phyloP scores from a whole-genome alignment of 2,113 vertebrate genomes.

The Ploceus nigricollis region DNA sequence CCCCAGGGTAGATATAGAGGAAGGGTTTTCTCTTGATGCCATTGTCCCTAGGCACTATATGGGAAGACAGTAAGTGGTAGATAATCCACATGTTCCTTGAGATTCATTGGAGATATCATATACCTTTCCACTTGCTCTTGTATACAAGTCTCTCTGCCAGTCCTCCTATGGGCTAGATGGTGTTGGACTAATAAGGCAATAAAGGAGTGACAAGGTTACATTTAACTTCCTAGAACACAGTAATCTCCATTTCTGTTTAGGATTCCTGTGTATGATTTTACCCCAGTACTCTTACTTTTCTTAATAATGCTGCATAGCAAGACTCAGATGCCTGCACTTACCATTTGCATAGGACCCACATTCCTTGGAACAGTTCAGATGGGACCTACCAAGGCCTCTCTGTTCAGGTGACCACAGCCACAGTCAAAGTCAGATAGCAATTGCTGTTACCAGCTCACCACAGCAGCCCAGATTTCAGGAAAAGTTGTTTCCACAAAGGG shows the following conservation, averaged over 20 bases:
- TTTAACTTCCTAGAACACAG: neutral
- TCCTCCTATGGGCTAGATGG: neutral
- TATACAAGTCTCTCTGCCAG: neutral
- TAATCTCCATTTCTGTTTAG: neutral
- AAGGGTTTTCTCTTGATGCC: neutral
- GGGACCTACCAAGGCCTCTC: neutral
- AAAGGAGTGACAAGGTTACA: neutral
- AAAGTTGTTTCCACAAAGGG: neutral
- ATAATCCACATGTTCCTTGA: neutral
- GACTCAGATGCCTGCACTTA: neutral
- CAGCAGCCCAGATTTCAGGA: neutral
- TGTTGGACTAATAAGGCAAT: neutral
- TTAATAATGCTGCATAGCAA: neutral
- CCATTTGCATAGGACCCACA: fast-evolving
- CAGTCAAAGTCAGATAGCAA: neutral
- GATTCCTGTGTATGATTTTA: neutral
- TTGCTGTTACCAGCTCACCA: neutral
- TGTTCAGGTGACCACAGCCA: neutral
- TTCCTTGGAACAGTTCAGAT: neutral
- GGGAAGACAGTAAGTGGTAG: neutral
- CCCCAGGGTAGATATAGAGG: neutral
- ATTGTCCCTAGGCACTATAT: neutral
- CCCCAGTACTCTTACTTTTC: neutral
- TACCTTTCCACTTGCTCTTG: neutral
- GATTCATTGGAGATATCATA: neutral